phyloP scores from a whole-genome alignment of 2,797 vertebrate genomes.

The Xiphophorus birchmanni region DNA sequence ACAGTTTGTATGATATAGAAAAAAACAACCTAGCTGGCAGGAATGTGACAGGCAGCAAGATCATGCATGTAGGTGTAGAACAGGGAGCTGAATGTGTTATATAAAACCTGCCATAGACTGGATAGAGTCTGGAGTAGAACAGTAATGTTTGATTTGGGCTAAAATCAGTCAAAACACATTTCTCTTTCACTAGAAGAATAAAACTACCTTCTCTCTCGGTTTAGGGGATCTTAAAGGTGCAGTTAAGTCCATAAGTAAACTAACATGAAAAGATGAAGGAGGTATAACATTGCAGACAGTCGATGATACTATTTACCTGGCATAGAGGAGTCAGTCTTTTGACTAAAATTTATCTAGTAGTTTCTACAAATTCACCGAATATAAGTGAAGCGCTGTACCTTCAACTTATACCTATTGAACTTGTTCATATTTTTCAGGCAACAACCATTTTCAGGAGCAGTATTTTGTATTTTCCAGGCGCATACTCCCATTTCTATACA shows the following conservation, averaged over 20 bases:
- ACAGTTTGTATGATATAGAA: slow-evolving; percentile 44
- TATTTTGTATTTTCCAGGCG: too few relatives aligned
- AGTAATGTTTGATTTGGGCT: background rate
- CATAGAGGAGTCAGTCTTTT: background rate
- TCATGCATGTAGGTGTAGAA: slow-evolving; percentile 11
- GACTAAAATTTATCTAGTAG: background rate
- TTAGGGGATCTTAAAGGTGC: background rate
- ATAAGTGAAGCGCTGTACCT: background rate
- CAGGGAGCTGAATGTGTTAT: slow-evolving; percentile 45
- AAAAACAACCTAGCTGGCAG: slow-evolving; percentile 50
- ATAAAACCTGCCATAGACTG: slow-evolving; percentile 49
- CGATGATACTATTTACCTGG: background rate
- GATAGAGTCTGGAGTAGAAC: slow-evolving; percentile 28
- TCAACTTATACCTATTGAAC: background rate
- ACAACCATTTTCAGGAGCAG: background rate
- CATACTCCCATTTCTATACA: too few relatives aligned
- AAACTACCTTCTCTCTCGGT: background rate
- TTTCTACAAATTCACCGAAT: background rate
- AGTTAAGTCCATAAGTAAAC: background rate
- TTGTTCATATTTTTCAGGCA: background rate
- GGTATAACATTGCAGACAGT: background rate
- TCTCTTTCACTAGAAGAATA: background rate
- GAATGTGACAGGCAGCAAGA: slow-evolving; percentile 43
- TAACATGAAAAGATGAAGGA: background rate
- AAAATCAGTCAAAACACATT: background rate